Evolutionary conservation across 2,797 vertebrate species (phyloP), one percentile per base, ranked within the genome.

Genomic region (Aulostomus chinensis): DNA sequence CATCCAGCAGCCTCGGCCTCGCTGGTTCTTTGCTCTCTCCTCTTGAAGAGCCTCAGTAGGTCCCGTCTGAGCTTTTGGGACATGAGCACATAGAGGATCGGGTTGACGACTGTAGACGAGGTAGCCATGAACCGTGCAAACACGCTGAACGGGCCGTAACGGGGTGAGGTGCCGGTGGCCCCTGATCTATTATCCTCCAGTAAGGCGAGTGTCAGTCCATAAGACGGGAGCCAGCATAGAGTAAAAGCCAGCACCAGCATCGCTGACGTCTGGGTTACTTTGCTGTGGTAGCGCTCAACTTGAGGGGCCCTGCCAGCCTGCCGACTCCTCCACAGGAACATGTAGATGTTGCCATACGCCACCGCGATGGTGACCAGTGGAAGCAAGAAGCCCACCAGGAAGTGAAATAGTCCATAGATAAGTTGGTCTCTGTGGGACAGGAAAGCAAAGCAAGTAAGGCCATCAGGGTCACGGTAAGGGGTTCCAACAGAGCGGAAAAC

Each of bases 181-280:
- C 72, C 85, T 1, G 76, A 78, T 22, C 29, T 59, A 4, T 63
- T 8, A 4, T 65, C 29, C 0, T 21, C 62, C 13, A 92, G 45
- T 33, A 88, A 71, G 16, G 73, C 76, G 37, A 92, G 60, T 1
- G 81, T 90, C 26, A 92, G 68, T 13, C 78, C 69, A 0, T 93
- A 92, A 16, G 91, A 92, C 0, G 91, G 92, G 74, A 92, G 52
- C 91, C 92, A 92, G 75, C 91, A 92, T n/a, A 92, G 9, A 2
- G 90, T 72, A n/a, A 93, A 92, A 5, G 88, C 88, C 55, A 92
- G 18, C 39, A 93, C 92, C 58, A 93, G 69, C 81, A 91, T 58
- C 24, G 86, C 87, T 0, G 86, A 90, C 0, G 88, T 92, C 57
- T 85, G 76, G 3, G 91, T 92, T 41, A 93, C 89, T 74, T 84